Evolutionary conservation across 2,888 invertebrate genomes (phyloP).

Genomic region (Acleris sparsana): DNA sequence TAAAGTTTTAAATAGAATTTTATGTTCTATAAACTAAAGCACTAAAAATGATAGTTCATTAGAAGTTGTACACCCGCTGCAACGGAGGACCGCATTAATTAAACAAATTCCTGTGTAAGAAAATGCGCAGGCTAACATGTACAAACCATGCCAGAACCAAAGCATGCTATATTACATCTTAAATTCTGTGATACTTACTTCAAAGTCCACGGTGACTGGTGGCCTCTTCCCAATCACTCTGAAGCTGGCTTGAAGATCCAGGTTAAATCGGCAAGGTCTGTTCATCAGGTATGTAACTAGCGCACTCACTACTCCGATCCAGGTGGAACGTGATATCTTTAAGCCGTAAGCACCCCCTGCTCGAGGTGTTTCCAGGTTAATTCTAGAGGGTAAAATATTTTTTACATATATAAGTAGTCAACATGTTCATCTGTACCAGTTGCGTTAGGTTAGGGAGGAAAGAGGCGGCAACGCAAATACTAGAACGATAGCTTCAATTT

Average conservation of each 20-base stretch:
- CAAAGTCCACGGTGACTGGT: constrained; percentile 85
- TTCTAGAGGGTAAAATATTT: constrained; percentile 44
- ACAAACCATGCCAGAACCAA: too few species aligned
- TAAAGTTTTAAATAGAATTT: too few species aligned
- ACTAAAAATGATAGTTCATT: too few species aligned
- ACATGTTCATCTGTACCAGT: too few species aligned
- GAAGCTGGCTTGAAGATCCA: constrained; percentile 89
- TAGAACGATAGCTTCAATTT: too few species aligned
- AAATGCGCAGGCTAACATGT: too few species aligned
- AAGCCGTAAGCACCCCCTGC: constrained; percentile 86
- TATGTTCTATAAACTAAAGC: too few species aligned
- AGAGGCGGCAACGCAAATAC: too few species aligned
- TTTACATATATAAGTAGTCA: neutral
- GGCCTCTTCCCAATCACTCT: constrained; percentile 86
- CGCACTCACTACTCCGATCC: constrained; percentile 86
- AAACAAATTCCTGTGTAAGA: too few species aligned
- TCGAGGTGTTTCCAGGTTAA: constrained; percentile 57
- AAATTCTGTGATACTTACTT: constrained; percentile 64
- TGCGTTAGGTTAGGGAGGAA: too few species aligned
- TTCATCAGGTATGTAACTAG: constrained; percentile 86
- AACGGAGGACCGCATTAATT: too few species aligned
- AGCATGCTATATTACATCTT: neutral
- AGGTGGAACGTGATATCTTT: constrained; percentile 85
- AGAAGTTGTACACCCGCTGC: too few species aligned
- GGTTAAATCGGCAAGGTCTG: constrained; percentile 87